These are phyloP conservation scores for Aethes cnicana DNA, from an alignment of 2,888 invertebrate species.

Conservation along the genomic window DNA sequence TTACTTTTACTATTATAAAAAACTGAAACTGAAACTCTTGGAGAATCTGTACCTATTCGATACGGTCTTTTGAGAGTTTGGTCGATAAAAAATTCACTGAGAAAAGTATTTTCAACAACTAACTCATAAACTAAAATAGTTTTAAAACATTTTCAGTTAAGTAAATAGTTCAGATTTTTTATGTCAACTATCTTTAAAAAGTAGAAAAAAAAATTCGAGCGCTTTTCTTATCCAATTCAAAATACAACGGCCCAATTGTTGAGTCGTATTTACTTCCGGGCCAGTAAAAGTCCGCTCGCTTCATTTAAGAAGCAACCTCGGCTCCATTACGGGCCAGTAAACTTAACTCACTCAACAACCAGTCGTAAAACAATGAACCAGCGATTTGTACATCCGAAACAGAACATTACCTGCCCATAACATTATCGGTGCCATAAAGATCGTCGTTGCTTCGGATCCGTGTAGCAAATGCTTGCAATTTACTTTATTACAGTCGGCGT, in stretches of 20 bases:
- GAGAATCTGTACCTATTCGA: no score
- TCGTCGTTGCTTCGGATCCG: constrained; percentile 70
- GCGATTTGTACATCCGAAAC: constrained; percentile 69
- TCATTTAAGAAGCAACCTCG: constrained; percentile 20
- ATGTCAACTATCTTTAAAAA: no score
- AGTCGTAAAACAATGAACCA: constrained; percentile 72
- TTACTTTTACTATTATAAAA: no score
- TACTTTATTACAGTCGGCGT: constrained; percentile 74
- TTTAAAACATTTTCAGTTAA: no score
- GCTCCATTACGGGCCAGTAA: constrained; percentile 35
- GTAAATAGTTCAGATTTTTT: no score
- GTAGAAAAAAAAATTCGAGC: no score
- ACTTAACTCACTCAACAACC: constrained; percentile 36
- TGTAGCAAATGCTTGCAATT: constrained; percentile 78
- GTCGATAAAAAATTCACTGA: no score
- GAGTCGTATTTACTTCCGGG: constrained; percentile 9
- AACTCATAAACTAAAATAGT: no score
- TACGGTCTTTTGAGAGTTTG: no score
- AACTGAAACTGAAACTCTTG: no score
- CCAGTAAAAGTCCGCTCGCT: constrained; percentile 12
- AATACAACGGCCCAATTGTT: not conserved
- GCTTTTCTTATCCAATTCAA: no score
- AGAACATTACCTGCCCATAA: constrained; percentile 78
- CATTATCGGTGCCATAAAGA: constrained; percentile 77
- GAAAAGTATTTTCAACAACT: no score